Evolutionary conservation across 2,797 vertebrate species (phyloP), one percentile per base, ranked within the genome.

Genomic region (Anolis apletophallus): DNA sequence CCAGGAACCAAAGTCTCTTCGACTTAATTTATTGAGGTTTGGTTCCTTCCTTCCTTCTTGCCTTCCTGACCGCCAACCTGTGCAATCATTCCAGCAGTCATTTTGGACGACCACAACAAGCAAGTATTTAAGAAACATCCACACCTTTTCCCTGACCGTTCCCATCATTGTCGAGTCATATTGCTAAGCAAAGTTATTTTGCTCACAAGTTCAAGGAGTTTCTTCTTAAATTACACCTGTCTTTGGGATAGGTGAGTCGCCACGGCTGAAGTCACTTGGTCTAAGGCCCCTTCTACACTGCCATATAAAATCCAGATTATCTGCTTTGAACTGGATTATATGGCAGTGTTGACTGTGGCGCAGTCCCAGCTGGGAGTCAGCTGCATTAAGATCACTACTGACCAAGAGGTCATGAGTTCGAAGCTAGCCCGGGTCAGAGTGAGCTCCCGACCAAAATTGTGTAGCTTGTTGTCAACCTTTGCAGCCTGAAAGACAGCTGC

Each of bases 11-110:
- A 81, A 88, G 1, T 29, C 83, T 84, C 54, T 75, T 64, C 36
- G n/a, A 54, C 52, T 81, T 29, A 86, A 54, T 84, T 80, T 55
- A 83, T 34, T 23, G n/a, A 69, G 54, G 16, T 73, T 87, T 80
- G 86, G 81, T 87, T 68, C 50, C 29, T 55, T 83, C 10, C 54
- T 29, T 29, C 72, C 29, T 16, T 21, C 46, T 7, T 6, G 7
- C 7, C 0, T 46, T 46, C 46, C 46, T 46, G 46, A 46, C 40
- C 40, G 40, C 40, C 40, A 40, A 40, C 46, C 46, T 54, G 68
- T 88, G 21, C 36, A n/a, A 26, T 75, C 52, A n/a, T 21, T 87
- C 73, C 89, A 12, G 10, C 85, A 81, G 76, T 50, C 64, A 5
- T 69, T 3, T 68, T 75, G 67, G 5, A 23, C 85, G 34, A 64